Evolutionary conservation across 1,140 invertebrate species (phyloP), one percentile per base, ranked within the genome.

Genomic region (Drosophila carrolli): DNA sequence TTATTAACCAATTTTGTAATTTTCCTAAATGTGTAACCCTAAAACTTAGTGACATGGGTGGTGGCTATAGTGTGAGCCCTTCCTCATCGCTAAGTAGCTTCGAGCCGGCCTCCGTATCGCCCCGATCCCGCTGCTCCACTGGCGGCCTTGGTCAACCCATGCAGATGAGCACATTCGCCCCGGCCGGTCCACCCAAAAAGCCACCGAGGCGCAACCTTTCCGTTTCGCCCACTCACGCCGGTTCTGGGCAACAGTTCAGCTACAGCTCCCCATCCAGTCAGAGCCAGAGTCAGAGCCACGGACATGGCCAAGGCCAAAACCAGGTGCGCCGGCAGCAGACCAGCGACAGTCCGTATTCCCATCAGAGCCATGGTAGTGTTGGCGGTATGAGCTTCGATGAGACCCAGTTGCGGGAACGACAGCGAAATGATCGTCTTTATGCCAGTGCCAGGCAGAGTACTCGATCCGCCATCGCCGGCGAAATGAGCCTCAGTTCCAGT

Each of bases 141-240:
- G 91, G 90, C 0, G 90, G 81, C 14, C 65, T 84, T 27, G 75
- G 61, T 0, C 81, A 81, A 23, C 74, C 81, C 3, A 54, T 86
- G 32, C 74, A 81, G 14, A 86, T 91, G 82, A 91, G 90, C 53
- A 91, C 80, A 8, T 91, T 91, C 71, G 90, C 90, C 1, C 94
- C 97, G 94, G 86, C 96, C 44, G 96, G 96, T 37, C 96, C 97
- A 35, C 97, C 97, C 4, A 97, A 97, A 93, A 98, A 98, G 92
- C 97, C 97, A 56, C 97, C 97, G 0, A 93, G 97, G 46, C 94
- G 97, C 56, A 97, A 97, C 90, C 93, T 97, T 14, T 96, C 96
- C 19, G 95, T 97, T 23, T 97, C 97, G 1, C 97, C 97, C 13
- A 92, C 91, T 8, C 89, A 92, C 14, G 72, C 76, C 9, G 90